A percentile compares a stretch with the other conserved stretches of the same genome.
These are phyloP conservation scores for Salvator merianae DNA, from an alignment of 2,113 vertebrate species.

Conservation along the genomic window DNA sequence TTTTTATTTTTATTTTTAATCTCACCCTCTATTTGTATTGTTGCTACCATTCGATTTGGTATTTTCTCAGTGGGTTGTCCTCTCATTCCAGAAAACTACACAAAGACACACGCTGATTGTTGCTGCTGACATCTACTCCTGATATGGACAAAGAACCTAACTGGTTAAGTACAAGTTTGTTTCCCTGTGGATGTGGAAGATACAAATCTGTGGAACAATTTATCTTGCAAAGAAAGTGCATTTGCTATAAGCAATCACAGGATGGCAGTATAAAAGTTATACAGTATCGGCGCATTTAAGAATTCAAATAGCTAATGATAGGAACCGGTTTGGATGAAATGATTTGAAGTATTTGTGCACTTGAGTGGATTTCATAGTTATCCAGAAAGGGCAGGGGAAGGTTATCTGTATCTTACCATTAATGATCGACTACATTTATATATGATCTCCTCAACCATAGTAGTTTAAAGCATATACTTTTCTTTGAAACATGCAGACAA, in stretches of 20 bases:
- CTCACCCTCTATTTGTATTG: neutral
- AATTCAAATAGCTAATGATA: conserved; percentile 20
- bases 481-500: neutral
- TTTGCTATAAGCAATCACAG: conserved; percentile 17
- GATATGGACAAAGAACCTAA: neutral
- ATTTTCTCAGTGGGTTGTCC: neutral
- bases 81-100: neutral
- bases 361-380: neutral
- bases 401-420: neutral
- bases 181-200: neutral
- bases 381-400: neutral
- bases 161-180: neutral
- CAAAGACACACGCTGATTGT: conserved; percentile 15
- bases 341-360: neutral
- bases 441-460: neutral
- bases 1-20: neutral
- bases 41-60: neutral
- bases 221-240: neutral
- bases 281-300: neutral
- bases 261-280: conserved; percentile 7
- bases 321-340: neutral
- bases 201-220: conserved; percentile 7
- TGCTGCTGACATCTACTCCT: neutral
- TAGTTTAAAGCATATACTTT: neutral
- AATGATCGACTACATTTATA: conserved; percentile 7